Conservation (phyloP, 2,113 vertebrate species). For the Sclerurus mexicanus region DNA sequence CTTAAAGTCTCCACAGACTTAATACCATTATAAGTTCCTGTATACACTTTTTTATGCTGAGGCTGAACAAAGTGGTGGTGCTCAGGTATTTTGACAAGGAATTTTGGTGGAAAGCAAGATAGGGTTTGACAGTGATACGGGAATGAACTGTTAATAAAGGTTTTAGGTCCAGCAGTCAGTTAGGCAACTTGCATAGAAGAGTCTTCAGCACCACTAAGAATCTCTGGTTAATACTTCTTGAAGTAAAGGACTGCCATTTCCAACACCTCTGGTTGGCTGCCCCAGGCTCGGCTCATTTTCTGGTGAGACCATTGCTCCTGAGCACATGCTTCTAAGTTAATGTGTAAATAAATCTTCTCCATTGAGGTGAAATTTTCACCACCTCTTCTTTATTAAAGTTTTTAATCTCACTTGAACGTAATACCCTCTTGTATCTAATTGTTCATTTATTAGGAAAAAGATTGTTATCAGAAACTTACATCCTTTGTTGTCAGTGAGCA, state of each 20-base stretch:
- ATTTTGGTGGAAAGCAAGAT: background rate
- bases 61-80: background rate
- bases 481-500: background rate
- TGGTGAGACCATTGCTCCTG: background rate
- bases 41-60: background rate
- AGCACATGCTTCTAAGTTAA: background rate
- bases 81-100: background rate
- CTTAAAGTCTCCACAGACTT: background rate
- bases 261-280: background rate
- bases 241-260: background rate
- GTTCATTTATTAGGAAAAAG: slow-evolving; percentile 1
- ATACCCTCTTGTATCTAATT: background rate
- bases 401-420: background rate
- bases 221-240: background rate
- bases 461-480: background rate
- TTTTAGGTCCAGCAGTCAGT: background rate
- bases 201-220: background rate
- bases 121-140: background rate
- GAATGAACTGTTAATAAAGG: background rate
- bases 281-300: background rate
- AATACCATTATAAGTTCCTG: background rate
- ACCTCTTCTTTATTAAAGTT: background rate
- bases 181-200: background rate
- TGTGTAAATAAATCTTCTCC: background rate
- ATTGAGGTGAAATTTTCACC: background rate